Percentiles rank a stretch among this genome's conserved stretches.
phyloP scores from a whole-genome alignment of 2,113 vertebrate genomes.

The Corythoichthys haematopterus region DNA sequence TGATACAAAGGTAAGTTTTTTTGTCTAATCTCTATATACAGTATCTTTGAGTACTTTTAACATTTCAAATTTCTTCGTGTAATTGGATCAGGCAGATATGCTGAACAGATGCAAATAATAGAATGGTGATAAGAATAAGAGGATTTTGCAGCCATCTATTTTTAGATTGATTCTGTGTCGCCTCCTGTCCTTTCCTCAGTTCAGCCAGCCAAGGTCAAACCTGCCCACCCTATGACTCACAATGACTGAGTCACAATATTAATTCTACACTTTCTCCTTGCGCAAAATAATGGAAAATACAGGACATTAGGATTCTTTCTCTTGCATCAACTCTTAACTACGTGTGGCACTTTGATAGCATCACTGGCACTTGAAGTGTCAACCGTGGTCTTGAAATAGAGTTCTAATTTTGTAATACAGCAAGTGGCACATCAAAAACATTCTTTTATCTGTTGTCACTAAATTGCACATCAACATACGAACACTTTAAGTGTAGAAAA shows the following conservation, averaged over 20 bases:
- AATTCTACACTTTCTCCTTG: background rate
- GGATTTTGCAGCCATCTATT: background rate
- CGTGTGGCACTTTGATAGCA: background rate
- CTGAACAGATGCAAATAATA: conserved; percentile 11
- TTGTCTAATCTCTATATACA: background rate
- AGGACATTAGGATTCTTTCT: background rate
- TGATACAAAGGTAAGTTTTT: conserved; percentile 80
- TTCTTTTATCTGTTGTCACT: background rate
- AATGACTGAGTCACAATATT: background rate
- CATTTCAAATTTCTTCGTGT: background rate
- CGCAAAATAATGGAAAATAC: too few relatives aligned
- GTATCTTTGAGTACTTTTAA: background rate
- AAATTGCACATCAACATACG: conserved; percentile 7
- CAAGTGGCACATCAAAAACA: conserved; percentile 5
- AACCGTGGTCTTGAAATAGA: conserved; percentile 1
- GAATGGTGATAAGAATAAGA: background rate
- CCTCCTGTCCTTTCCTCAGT: background rate
- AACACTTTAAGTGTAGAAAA: conserved; percentile 11
- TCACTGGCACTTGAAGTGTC: conserved; percentile 7
- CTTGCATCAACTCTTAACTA: background rate
- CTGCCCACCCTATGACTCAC: background rate
- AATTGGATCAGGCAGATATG: background rate
- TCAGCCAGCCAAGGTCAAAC: background rate
- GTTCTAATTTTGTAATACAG: conserved; percentile 1
- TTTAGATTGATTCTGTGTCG: background rate